Evolutionary conservation across 2,888 invertebrate species (phyloP).

Genomic region (Didymodactylos carnosus): DNA sequence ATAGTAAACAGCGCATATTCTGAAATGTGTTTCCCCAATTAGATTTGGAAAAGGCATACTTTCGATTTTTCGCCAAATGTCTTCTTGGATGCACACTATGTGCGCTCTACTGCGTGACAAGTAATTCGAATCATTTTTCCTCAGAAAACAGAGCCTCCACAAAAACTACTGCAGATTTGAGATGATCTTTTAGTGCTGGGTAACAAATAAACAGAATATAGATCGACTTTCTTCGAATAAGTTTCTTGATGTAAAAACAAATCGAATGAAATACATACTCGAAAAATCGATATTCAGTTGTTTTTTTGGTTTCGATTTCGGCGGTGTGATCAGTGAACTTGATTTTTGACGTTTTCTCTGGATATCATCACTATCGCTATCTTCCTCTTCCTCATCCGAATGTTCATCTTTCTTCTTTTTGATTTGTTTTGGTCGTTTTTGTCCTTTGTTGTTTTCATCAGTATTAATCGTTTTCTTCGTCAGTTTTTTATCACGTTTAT

Average conservation of each 20-base stretch:
- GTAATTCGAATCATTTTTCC: too few relatives aligned
- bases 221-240: neutral
- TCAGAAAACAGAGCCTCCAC: too few relatives aligned
- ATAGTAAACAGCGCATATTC: too few relatives aligned
- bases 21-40: too few relatives aligned
- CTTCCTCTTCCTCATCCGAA: neutral
- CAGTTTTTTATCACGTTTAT: constrained; percentile 1
- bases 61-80: too few relatives aligned
- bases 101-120: too few relatives aligned
- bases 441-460: neutral
- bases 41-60: too few relatives aligned
- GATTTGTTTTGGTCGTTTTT: neutral
- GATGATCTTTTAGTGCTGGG: too few relatives aligned
- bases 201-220: too few relatives aligned
- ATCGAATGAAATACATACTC: neutral
- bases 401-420: neutral
- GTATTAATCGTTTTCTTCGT: neutral
- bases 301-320: neutral
- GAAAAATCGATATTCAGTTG: neutral
- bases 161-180: too few relatives aligned
- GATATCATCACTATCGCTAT: neutral
- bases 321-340: too few relatives aligned
- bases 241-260: neutral
- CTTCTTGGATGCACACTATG: too few relatives aligned
- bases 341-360: neutral